Base-by-base conservation (phyloP, 2,888 invertebrate species). In the Mesochorus sp. region DNA sequence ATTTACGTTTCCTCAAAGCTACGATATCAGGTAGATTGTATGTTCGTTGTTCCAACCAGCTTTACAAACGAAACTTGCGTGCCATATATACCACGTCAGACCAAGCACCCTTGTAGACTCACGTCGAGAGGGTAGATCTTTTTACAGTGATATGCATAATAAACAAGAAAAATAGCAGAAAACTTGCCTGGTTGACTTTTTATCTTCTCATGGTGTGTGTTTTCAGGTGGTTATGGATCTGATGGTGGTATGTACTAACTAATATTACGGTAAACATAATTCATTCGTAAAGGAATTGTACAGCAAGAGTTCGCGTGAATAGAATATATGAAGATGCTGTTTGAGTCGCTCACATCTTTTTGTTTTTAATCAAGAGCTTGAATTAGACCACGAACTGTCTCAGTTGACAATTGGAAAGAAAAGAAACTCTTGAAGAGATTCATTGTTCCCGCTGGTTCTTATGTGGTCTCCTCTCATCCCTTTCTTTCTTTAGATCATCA, bases 41-140 rank as follows among this genome's bases (percentile, higher is more conserved):
- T 44, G 14, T 61, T 44, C 44, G 17, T 44, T 24, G 44, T 17
- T 44, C 31, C 44, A 47, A 62, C 44, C 44, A 44, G 28, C 44
- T 62, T 0, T 12, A n/a, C n/a, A n/a, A 62, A 47, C 61, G 31
- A 31, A 62, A 47, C 14, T 49, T 34, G 49, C 64, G 59, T 24
- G 17, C 2, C 24, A 42, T 26, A 24, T 24, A 10, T 14, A 19
- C 17, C 21, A 0, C 39, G 4, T 28, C 21, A 34, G 51, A 8
- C 12, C 3, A 53, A 53, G 28, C 28, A 53, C 19, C 53, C 21
- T 67, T 19, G 28, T 42, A 4, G 28, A 8, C 19, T 3, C 3
- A 53, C 28, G 39, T 67, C 28, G 8, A 39, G 39, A 19, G 21
- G 53, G 21, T 42, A 21, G 19, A 67, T 28, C n/a, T 53, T 67